Evolutionary conservation across 2,888 invertebrate species (phyloP), one percentile per base, ranked within the genome.

Genomic region (Desoria tigrina): DNA sequence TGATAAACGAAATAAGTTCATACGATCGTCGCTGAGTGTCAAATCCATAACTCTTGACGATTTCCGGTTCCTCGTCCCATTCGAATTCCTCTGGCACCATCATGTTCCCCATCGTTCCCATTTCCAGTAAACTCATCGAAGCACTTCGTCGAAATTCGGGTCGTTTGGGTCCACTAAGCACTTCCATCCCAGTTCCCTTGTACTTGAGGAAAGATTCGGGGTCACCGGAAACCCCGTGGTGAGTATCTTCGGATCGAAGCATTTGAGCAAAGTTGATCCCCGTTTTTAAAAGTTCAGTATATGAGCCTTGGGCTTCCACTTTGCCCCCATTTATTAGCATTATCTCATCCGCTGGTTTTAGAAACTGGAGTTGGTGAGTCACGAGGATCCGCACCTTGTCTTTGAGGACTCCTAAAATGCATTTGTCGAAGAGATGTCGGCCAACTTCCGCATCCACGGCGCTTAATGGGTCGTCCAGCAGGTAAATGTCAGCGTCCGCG

Each of bases 181-280:
- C 4, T 1, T 63, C 63, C 24, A 63, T 58, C 9, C 68, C 68
- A 51, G 65, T 62, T 50, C 68, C 68, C 28, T 68, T 68, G 42
- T 59, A 18, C 23, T 68, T 68, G 11, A 68, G 42, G 3, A 42
- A 24, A n/a, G 3, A 4, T n/a, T 32, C 18, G n/a, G 23, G 26
- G 11, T 55, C 16, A 6, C 6, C 51, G n/a, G n/a, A 16, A n/a
- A n/a, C n/a, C n/a, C n/a, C n/a, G 23, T 6, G 4, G n/a, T n/a
- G n/a, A 27, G 55, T 6, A 2, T 63, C 63, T 9, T 65, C 68
- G n/a, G 50, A 58, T 77, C 82, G 85, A 64, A 92, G 79, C 68
- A 93, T 79, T 77, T 87, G 83, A 0, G 90, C 89, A 79, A 92
- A 91, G 80, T 92, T 88, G 74, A 90, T 79, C 0, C 90, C 91